These are phyloP conservation scores for Magallana nippona DNA, from an alignment of 2,888 invertebrate species.

Conservation along the genomic window DNA sequence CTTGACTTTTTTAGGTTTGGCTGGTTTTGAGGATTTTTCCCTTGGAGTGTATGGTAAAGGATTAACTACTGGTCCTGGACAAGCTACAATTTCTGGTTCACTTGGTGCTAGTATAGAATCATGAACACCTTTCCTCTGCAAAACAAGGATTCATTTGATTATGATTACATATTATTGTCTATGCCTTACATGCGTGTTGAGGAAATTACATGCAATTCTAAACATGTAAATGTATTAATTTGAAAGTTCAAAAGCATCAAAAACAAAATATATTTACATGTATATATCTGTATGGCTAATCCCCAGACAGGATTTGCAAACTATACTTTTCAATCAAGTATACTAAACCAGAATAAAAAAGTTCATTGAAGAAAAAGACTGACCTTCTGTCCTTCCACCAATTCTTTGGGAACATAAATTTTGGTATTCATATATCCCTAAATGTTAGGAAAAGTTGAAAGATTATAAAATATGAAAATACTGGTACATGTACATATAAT, in stretches of 20 bases:
- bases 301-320: background rate
- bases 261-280: too few species aligned
- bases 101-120: slow-evolving; percentile 20
- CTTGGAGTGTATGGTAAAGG: slow-evolving; percentile 67
- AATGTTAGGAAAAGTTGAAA: slow-evolving; percentile 40
- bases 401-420: slow-evolving; percentile 77
- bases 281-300: background rate
- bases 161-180: too few species aligned
- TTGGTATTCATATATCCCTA: slow-evolving; percentile 75
- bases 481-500: too few species aligned
- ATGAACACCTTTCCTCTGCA: slow-evolving; percentile 60
- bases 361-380: too few species aligned
- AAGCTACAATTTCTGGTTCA: slow-evolving; percentile 71
- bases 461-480: too few species aligned
- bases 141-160: background rate
- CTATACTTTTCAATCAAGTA: background rate
- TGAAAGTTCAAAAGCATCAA: too few species aligned
- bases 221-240: too few species aligned
- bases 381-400: slow-evolving; percentile 61
- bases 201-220: too few species aligned
- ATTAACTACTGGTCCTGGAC: slow-evolving; percentile 74
- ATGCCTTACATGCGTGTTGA: too few species aligned
- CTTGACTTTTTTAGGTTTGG: slow-evolving; percentile 34
- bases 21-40: slow-evolving; percentile 46
- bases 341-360: too few species aligned